phyloP scores from a whole-genome alignment of 2,113 vertebrate species.

The Bos taurus region ARS-UCD2.0 NC_037332.1:43039001-43039500 shows the following conservation, averaged over 20 bases:
- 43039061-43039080: not conserved
- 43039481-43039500: not conserved
- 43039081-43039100: not conserved
- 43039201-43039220: not conserved
- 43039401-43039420: not conserved
- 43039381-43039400: not conserved
- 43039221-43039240: not conserved
- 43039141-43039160: no score
- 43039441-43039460: not conserved
- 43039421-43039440: not conserved
- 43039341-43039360: not conserved
- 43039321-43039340: not conserved
- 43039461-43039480: slow-evolving; percentile 43
- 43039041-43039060: not conserved
- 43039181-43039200: not conserved
- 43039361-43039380: not conserved
- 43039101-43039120: not conserved
- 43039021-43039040: not conserved
- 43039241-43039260: not conserved
- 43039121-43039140: not conserved
- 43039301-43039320: not conserved
- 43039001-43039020: not conserved
- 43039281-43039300: not conserved
- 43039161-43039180: not conserved
- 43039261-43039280: not conserved